Base-by-base conservation (phyloP, 2,888 invertebrate species). In the Aphidius colemani region DNA sequence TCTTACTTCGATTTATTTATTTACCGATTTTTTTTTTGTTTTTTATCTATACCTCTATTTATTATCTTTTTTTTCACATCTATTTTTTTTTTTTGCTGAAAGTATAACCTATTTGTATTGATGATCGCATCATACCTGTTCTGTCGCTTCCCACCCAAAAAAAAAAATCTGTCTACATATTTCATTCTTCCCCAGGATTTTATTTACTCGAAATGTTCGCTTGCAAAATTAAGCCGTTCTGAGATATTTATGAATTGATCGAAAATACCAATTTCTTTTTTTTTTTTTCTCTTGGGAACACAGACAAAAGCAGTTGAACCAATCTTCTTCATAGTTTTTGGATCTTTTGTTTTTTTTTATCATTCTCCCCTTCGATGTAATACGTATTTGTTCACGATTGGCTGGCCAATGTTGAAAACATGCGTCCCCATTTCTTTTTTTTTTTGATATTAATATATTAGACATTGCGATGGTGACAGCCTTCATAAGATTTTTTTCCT, bases 211-310 rank as follows among this genome's bases (percentile, higher is more conserved):
- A 74, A 72, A 74, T 65, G 30, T 30, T 30, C 74, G 75, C 72
- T 72, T 8, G 75, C 80, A 77, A 78, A 82, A 82, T 82, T 82
- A 80, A 82, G 82, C 80, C 78, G 81, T 82, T 82, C 78, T 79
- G 77, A 80, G 77, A 81, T 81, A 81, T 82, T 82, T 82, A 82
- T 79, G 81, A 79, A 81, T 77, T 80, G 73, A 78, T 79, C 77
- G 70, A 69, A 70, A 68, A 53, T 63, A 53, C 68, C 58, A 62
- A 63, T 56, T 44, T 9, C 59, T 43, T 59, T 9, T 62, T 40
- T 56, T 59, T 44, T 39, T 56, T 56, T 51, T 51, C 46, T 53
- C 59, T 44, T 59, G 60, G n/a, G 65, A 67, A 69, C 67, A 69
- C 67, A 69, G 69, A 66, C 40, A 18, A 63, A 61, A 61, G 60